Conservation (phyloP, 2,797 vertebrate species). For the Xyrichtys novacula region DNA sequence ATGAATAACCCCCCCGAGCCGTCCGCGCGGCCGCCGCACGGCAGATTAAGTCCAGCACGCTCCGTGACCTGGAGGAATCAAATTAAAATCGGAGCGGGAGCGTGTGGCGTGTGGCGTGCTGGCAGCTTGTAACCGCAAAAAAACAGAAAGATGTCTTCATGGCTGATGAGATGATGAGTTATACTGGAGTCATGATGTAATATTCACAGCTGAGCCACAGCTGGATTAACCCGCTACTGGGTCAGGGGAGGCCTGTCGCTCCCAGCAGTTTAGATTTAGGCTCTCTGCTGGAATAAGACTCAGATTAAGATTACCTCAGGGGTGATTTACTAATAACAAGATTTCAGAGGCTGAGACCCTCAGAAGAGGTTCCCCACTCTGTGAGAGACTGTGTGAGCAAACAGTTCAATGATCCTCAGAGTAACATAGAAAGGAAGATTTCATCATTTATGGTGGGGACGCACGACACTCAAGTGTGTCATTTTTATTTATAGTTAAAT, state of each 20-base stretch:
- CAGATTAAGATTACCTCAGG: too few relatives aligned
- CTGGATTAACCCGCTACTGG: background rate
- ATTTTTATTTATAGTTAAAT: too few relatives aligned
- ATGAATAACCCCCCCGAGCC: constrained; percentile 23
- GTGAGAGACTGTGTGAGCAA: too few relatives aligned
- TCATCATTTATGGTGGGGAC: too few relatives aligned
- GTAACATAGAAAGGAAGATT: too few relatives aligned
- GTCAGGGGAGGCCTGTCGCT: background rate
- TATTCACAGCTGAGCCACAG: background rate
- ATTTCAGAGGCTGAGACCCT: too few relatives aligned
- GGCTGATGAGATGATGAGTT: background rate
- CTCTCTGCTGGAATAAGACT: too few relatives aligned
- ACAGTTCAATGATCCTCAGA: too few relatives aligned
- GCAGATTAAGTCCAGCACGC: constrained; percentile 42
- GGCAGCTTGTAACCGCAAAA: background rate
- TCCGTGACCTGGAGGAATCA: constrained; percentile 30
- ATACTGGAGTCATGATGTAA: background rate
- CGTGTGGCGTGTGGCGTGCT: background rate
- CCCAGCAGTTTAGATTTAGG: too few relatives aligned
- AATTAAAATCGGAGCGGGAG: constrained; percentile 26
- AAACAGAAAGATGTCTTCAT: background rate
- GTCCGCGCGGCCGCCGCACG: background rate
- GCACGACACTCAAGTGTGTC: too few relatives aligned
- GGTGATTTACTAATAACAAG: too few relatives aligned
- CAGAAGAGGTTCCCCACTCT: too few relatives aligned